phyloP scores from a whole-genome alignment of 2,888 invertebrate genomes.

The Cryptophagus acutangulus region DNA sequence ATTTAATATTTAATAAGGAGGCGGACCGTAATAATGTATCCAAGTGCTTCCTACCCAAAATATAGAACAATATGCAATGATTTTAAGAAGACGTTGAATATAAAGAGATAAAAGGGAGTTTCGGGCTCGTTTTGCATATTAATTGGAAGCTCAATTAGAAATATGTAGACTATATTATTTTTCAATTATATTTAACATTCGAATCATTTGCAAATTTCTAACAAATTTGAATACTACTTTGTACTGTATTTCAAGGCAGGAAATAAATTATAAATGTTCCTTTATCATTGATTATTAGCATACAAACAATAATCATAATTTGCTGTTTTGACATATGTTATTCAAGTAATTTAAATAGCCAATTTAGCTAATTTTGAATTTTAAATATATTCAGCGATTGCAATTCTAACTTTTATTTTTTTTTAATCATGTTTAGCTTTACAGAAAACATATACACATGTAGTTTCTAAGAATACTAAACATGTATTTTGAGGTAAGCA shows the following conservation, averaged over 20 bases:
- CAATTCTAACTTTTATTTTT: not conserved
- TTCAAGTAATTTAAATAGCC: not conserved
- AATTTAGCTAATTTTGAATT: not conserved
- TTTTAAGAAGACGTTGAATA: slow-evolving; percentile 4
- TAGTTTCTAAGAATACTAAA: too few species aligned
- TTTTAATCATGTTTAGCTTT: too few species aligned
- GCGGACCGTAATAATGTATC: slow-evolving; percentile 18
- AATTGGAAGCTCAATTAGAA: not conserved
- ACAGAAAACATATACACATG: too few species aligned
- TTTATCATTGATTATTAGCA: too few species aligned
- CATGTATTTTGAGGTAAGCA: too few species aligned
- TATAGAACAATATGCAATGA: slow-evolving; percentile 21
- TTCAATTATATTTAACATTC: not conserved
- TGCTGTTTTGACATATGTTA: too few species aligned
- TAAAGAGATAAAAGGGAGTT: too few species aligned
- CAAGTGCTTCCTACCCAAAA: slow-evolving; percentile 21
- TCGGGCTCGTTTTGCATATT: not conserved
- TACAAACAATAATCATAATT: too few species aligned
- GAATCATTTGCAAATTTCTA: not conserved
- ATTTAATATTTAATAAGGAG: slow-evolving; percentile 28
- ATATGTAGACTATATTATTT: not conserved
- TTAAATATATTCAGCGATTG: not conserved
- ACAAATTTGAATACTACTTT: not conserved
- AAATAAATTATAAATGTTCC: too few species aligned
- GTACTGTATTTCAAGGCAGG: too few species aligned